Evolutionary conservation across 2,888 invertebrate genomes (phyloP), one percentile per base, ranked within the genome.

Genomic region (Orthosia gothica): DNA sequence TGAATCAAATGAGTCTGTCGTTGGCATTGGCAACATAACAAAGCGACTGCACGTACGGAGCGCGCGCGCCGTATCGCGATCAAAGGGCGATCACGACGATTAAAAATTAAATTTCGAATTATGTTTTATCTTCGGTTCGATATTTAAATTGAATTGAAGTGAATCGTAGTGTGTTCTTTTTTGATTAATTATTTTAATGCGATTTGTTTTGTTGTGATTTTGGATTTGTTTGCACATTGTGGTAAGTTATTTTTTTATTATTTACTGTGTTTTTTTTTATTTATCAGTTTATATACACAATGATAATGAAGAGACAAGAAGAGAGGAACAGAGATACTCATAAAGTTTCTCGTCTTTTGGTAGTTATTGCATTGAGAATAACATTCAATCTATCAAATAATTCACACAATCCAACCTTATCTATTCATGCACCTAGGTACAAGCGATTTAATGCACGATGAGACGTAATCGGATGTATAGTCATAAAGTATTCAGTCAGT

Each of bases 11-110:
- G 58, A 62, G 65, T 55, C 52, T 67, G 75, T 73, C 70, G 77
- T 79, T 81, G 81, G 64, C 70, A 71, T 79, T 81, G 81, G 64
- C 70, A 71, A 70, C 77, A 62, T 32, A 64, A 76, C 80, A 71
- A 76, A 83, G 72, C 68, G 66, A 76, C 59, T 62, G 76, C 40
- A 63, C 74, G 76, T 62, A 69, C 71, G 23, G 20, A 74, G 86
- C 84, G 81, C 83, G 66, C 76, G 84, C 79, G 82, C 63, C 57
- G 58, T 62, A 70, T 57, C 32, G 40, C 63, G 75, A 76, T 64
- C 81, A 76, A 82, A 79, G 65, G 66, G 65, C 77, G 62, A 71
- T 68, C 68, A 66, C 68, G 57, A 64, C 57, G 52, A 57, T 71
- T 81, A 20, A 54, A 59, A 81, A 80, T 78, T 77, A 74, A 75